phyloP scores from a whole-genome alignment of 2,888 invertebrate species.

The Diaphora mendica region DNA sequence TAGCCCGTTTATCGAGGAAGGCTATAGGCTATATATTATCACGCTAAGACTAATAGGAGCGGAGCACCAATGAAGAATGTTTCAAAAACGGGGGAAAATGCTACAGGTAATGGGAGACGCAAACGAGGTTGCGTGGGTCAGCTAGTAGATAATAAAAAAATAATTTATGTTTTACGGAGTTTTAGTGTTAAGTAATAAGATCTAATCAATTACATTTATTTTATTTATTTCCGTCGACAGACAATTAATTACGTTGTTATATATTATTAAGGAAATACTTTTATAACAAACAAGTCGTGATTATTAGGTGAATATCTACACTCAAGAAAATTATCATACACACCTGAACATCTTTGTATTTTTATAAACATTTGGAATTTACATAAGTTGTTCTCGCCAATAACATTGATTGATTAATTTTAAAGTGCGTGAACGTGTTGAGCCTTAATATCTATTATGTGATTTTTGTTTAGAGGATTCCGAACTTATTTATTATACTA shows the following conservation, averaged over 20 bases:
- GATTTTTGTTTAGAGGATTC: not conserved
- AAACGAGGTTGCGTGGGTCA: too few relatives aligned
- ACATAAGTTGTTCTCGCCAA: constrained; percentile 6
- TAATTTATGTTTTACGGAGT: constrained; percentile 24
- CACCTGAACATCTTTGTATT: constrained; percentile 5
- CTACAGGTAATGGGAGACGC: too few relatives aligned
- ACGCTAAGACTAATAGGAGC: too few relatives aligned
- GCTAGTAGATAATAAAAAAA: constrained; percentile 29
- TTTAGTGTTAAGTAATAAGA: constrained; percentile 23
- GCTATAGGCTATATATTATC: too few relatives aligned
- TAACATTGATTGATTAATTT: not conserved
- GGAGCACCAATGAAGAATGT: too few relatives aligned
- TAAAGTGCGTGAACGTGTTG: not conserved
- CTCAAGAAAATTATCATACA: constrained; percentile 10
- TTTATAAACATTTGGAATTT: constrained; percentile 3
- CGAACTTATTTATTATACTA: not conserved
- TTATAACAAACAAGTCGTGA: not conserved
- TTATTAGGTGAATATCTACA: not conserved
- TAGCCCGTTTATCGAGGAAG: too few relatives aligned
- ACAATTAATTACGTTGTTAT: constrained; percentile 28
- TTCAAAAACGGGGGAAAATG: too few relatives aligned
- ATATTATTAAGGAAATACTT: constrained; percentile 28
- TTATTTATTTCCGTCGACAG: not conserved
- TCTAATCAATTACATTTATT: constrained; percentile 36
- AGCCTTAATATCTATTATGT: not conserved